These are phyloP conservation scores for Trissolcus basalis DNA, from an alignment of 1,140 invertebrate genomes.

Conservation along the genomic window DNA sequence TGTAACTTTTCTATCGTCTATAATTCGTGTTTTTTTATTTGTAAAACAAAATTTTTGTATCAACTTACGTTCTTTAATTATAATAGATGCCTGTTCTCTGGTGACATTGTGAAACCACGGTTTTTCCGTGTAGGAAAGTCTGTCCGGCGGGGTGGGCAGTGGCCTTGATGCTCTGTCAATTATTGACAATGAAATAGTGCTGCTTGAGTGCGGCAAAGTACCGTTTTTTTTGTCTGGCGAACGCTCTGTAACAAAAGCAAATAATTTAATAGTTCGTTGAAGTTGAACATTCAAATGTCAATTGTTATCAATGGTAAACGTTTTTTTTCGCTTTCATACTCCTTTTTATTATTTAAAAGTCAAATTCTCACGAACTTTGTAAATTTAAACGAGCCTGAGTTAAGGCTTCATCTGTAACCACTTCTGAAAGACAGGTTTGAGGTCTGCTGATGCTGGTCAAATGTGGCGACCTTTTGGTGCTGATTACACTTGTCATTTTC, in stretches of 20 bases:
- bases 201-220: conserved; percentile 66
- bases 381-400: conserved; percentile 71
- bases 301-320: conserved; percentile 5
- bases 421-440: conserved; percentile 68
- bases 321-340: too few species aligned
- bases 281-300: not conserved
- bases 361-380: conserved; percentile 65
- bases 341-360: too few species aligned
- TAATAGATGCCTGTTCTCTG: conserved; percentile 66
- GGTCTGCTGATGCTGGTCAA: conserved; percentile 58
- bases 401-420: conserved; percentile 69
- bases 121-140: conserved; percentile 67
- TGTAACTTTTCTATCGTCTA: too few species aligned
- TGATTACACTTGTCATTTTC: conserved; percentile 65
- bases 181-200: conserved; percentile 60
- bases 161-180: conserved; percentile 68
- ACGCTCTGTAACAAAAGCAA: conserved; percentile 65
- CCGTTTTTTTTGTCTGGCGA: conserved; percentile 71
- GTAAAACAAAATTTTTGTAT: too few species aligned
- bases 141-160: conserved; percentile 69
- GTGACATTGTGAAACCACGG: conserved; percentile 74
- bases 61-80: conserved; percentile 70
- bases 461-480: conserved; percentile 62
- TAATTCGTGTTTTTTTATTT: too few species aligned
- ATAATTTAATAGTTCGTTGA: too few species aligned